A percentile compares a stretch with the other conserved stretches of the same genome.
Conservation (phyloP, 2,888 invertebrate genomes). For the Bugulina stolonifera region DNA sequence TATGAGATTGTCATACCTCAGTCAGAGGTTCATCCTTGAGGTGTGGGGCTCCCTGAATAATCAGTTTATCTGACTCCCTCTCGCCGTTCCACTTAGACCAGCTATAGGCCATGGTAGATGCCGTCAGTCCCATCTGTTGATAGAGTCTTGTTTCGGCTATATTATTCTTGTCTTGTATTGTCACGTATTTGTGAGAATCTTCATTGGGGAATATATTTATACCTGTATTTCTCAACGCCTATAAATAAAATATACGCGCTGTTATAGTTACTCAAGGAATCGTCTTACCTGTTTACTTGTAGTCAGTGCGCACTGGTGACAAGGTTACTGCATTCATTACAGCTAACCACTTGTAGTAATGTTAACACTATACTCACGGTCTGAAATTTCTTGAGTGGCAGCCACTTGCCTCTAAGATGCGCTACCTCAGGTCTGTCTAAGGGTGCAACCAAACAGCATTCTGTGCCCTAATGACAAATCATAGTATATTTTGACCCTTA, state of each 20-base stretch:
- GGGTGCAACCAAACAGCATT: constrained; percentile 44
- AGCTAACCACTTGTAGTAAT: too few species aligned
- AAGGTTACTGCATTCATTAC: too few species aligned
- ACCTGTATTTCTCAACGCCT: constrained; percentile 43
- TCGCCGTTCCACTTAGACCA: constrained; percentile 52
- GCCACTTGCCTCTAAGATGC: constrained; percentile 42
- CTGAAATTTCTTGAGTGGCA: constrained; percentile 44
- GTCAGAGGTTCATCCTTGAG: constrained; percentile 44
- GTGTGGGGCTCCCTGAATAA: constrained; percentile 47
- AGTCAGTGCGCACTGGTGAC: too few species aligned
- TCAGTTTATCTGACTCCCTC: constrained; percentile 38
- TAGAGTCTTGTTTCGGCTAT: constrained; percentile 45
- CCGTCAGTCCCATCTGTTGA: constrained; percentile 49
- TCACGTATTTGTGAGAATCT: constrained; percentile 51
- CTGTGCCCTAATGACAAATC: constrained; percentile 36
- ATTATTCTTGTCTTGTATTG: constrained; percentile 48
- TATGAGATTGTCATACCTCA: constrained; percentile 37
- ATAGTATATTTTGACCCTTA: too few species aligned
- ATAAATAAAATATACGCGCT: constrained; percentile 9
- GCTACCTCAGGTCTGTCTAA: constrained; percentile 42
- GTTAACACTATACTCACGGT: constrained; percentile 33
- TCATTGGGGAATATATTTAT: constrained; percentile 51
- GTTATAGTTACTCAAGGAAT: too few species aligned
- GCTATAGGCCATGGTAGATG: constrained; percentile 47
- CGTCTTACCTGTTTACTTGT: too few species aligned